A percentile compares a stretch with the other conserved stretches of the same genome.
Evolutionary conservation across 2,888 invertebrate species (phyloP).

Genomic region (Brachyptera risi): DNA sequence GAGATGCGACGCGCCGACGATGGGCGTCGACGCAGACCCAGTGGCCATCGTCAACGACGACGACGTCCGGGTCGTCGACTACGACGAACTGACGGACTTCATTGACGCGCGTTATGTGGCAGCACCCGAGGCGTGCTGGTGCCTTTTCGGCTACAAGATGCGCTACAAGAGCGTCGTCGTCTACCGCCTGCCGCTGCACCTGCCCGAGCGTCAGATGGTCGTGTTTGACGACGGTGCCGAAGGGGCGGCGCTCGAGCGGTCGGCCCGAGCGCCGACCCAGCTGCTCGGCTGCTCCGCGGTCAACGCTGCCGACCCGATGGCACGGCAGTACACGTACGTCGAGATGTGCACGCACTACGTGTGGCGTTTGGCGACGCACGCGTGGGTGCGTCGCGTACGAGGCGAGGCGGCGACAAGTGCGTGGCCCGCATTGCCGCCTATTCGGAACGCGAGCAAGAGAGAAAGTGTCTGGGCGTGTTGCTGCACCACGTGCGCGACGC

Average conservation of each 20-base stretch:
- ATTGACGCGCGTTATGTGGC: background rate
- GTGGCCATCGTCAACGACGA: too few relatives aligned
- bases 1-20: background rate
- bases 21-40: too few relatives aligned
- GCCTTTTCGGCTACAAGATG: background rate
- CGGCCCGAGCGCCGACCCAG: background rate
- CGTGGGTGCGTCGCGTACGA: conserved; percentile 37
- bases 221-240: background rate
- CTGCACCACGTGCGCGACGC: conserved; percentile 40
- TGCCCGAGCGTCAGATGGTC: background rate
- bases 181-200: background rate
- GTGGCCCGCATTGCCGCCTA: conserved; percentile 39
- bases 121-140: background rate
- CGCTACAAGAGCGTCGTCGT: background rate
- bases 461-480: conserved; percentile 40
- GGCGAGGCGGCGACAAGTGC: conserved; percentile 38
- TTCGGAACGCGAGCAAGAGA: conserved; percentile 38
- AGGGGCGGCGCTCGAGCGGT: background rate
- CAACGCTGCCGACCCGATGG: background rate
- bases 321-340: background rate
- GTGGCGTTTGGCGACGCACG: background rate
- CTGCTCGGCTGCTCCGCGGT: background rate
- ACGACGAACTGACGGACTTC: background rate
- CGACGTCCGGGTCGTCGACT: background rate
- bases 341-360: background rate